phyloP scores from a whole-genome alignment of 2,888 invertebrate species.

The Limnephilus marmoratus region DNA sequence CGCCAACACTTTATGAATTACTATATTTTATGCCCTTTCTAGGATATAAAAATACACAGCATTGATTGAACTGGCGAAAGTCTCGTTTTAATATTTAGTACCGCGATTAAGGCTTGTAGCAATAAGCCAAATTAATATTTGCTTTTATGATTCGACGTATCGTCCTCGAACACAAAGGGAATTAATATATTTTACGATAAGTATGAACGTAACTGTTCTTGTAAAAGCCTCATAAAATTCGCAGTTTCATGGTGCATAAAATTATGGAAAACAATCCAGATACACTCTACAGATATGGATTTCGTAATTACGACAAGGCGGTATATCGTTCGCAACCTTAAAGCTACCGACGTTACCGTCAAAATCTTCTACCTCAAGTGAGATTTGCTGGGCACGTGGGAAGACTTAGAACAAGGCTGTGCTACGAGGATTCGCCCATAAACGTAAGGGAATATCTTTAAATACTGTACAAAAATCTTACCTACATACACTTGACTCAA shows the following conservation, averaged over 20 bases:
- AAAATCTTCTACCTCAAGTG: background rate
- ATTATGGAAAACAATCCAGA: constrained; percentile 19
- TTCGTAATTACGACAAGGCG: background rate
- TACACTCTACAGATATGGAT: background rate
- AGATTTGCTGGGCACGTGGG: background rate
- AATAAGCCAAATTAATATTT: constrained; percentile 50
- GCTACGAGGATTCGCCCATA: background rate
- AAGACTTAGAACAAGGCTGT: background rate
- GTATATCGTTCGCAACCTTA: background rate
- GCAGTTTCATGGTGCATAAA: constrained; percentile 8
- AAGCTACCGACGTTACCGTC: background rate
- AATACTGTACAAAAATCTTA: no score
- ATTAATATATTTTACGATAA: constrained; percentile 36
- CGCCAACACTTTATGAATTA: constrained; percentile 54
- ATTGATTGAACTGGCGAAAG: constrained; percentile 55
- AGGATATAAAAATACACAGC: constrained; percentile 42
- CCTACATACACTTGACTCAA: background rate
- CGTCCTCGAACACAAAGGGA: constrained; percentile 17
- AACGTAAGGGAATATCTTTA: background rate
- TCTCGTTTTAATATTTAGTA: constrained; percentile 56
- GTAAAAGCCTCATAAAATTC: background rate
- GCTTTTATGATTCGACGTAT: constrained; percentile 16
- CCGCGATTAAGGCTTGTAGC: constrained; percentile 17
- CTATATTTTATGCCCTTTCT: constrained; percentile 38
- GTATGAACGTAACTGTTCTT: constrained; percentile 7